Base-by-base conservation (phyloP, 1,140 invertebrate species). In the Drosophila virilis region DNA sequence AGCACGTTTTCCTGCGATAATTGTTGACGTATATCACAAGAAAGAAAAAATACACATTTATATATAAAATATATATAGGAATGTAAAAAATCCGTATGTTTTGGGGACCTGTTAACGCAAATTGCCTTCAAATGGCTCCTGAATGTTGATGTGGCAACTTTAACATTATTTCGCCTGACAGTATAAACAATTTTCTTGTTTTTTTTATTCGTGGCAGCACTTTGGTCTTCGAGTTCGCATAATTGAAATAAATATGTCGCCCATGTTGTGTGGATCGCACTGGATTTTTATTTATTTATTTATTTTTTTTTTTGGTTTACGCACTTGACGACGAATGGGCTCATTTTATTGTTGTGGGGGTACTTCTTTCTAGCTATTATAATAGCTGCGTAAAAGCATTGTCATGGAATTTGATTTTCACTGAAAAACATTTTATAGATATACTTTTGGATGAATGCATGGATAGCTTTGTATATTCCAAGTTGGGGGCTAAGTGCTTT, bases 21-120 rank as follows among this genome's bases (percentile, higher is more conserved):
- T 89, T 89, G 79, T 78, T 74, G 76, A 77, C 83, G 83, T 83
- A 88, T 82, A 89, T 88, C 83, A 82, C 64, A 60, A 58, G 50
- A 83, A 50, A 33, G 22, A 42, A 38, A n/a, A 13, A n/a, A 64
- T 45, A 33, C 38, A 54, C 22, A 59, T 33, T 52, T 35, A n/a
- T 45, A 38, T 10, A 48, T 35, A 55, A 57, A 8, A 28, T 22
- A 8, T 10, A 42, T n/a, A 15, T 40, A 66, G 22, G 57, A 70
- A 46, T 35, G 2, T 45, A 45, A 50, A 37, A 15, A 52, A 35
- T 52, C n/a, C 12, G n/a, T 0, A 40, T 17, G 48, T 9, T 13
- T 9, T 8, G 58, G 67, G 76, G 66, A 75, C 51, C 66, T 84
- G 77, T 84, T 65, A 71, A 51, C 60, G 61, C 68, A 76, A 76